A percentile compares a stretch with the other conserved stretches of the same genome.
phyloP scores from a whole-genome alignment of 64 coral and sea anemone genomes.

The Hydrozoanthus tunicans region DNA sequence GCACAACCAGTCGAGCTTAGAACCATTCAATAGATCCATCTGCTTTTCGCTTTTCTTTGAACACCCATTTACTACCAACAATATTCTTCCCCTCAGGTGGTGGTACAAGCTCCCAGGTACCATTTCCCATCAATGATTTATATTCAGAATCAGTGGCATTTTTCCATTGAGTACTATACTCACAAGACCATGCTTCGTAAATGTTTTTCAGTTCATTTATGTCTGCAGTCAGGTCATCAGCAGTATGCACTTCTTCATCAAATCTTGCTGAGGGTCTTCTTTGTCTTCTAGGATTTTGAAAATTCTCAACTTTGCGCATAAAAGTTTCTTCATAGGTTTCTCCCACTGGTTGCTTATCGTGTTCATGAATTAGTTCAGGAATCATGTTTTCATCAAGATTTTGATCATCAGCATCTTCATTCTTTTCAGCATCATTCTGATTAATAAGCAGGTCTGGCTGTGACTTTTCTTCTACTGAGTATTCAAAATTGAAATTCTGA shows the following conservation, averaged over 20 bases:
- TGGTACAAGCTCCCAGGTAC: conserved; percentile 25
- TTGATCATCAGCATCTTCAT: conserved; percentile 20
- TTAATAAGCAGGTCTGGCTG: neutral
- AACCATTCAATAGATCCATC: conserved; percentile 39
- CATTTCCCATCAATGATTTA: conserved; percentile 31
- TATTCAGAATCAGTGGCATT: conserved; percentile 16
- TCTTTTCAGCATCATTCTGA: neutral
- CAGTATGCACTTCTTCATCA: neutral
- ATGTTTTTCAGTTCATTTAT: conserved; percentile 67
- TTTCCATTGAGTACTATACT: conserved; percentile 24
- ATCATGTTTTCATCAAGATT: neutral
- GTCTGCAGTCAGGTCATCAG: conserved; percentile 23
- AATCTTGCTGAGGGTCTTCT: conserved; percentile 12
- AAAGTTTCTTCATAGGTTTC: conserved; percentile 25
- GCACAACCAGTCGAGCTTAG: conserved; percentile 26
- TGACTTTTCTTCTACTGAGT: neutral
- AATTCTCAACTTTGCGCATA: conserved; percentile 57
- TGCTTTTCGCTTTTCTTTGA: conserved; percentile 36
- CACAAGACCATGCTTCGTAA: neutral
- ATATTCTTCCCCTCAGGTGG: conserved; percentile 18
- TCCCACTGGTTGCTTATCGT: conserved; percentile 48
- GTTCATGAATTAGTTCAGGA: neutral
- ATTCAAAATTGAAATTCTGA: neutral
- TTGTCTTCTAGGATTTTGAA: neutral
- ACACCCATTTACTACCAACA: conserved; percentile 39